Evolutionary conservation across 2,113 vertebrate genomes (phyloP).

Genomic region (Pteropus alecto): DNA sequence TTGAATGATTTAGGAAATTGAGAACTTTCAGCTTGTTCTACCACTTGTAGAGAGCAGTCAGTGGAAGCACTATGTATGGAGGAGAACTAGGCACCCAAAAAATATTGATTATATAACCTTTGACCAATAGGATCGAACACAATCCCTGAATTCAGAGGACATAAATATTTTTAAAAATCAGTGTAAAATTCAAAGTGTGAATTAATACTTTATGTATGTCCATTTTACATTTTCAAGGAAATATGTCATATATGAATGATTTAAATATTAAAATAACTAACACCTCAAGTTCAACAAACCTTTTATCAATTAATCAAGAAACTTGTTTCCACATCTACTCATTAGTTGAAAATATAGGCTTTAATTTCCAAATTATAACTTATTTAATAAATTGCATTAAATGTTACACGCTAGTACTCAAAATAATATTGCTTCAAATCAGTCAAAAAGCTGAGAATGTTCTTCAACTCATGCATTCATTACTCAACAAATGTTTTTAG

Average conservation of each 20-base stretch:
- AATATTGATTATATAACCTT: neutral
- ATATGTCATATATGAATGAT: neutral
- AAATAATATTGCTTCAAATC: neutral
- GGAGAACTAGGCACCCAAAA: neutral
- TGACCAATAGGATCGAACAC: neutral
- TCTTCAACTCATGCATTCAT: neutral
- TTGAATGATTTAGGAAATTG: neutral
- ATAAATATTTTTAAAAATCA: neutral
- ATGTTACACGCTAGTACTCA: neutral
- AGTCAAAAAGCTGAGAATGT: neutral
- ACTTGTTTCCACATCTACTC: neutral
- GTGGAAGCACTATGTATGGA: neutral
- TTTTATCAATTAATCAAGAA: neutral
- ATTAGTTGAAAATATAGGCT: neutral
- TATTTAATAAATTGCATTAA: neutral
- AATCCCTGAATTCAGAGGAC: neutral
- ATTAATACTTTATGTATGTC: neutral
- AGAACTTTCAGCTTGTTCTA: neutral
- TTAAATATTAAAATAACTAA: slow-evolving; percentile 17
- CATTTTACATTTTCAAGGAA: neutral
- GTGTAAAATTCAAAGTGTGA: neutral
- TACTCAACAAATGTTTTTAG: neutral
- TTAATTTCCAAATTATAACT: neutral
- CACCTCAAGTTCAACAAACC: neutral
- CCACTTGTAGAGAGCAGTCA: neutral